A percentile compares a stretch with the other conserved stretches of the same genome.
Conservation (phyloP, 2,888 invertebrate genomes). For the Tetragonula carbonaria region DNA sequence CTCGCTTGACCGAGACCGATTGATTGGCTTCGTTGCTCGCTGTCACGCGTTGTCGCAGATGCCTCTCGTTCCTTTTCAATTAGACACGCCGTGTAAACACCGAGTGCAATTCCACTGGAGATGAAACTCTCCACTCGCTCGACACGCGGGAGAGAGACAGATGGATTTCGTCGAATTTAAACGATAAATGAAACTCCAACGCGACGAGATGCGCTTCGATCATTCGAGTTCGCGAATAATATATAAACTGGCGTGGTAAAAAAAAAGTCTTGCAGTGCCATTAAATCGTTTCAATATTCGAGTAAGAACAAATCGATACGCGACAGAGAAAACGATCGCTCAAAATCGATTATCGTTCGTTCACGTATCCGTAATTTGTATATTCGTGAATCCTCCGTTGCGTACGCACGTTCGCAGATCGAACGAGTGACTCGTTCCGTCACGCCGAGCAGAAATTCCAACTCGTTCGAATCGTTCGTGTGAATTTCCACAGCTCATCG, state of each 20-base stretch:
- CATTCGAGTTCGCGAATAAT: background rate
- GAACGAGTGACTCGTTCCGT: background rate
- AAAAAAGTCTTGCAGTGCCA: background rate
- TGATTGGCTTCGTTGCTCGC: conserved; percentile 68
- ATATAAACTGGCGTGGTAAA: background rate
- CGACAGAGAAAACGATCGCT: background rate
- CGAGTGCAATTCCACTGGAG: background rate
- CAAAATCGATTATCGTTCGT: background rate
- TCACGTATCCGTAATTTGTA: background rate
- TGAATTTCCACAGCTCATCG: background rate
- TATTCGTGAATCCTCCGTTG: background rate
- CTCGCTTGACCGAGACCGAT: conserved; percentile 49
- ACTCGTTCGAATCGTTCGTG: background rate
- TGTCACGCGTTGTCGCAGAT: conserved; percentile 52
- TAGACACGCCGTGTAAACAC: background rate
- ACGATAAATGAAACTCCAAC: no score
- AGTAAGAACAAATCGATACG: background rate
- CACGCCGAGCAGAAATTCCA: background rate
- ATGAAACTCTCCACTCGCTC: no score
- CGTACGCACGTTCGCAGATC: no score
- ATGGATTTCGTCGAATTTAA: no score
- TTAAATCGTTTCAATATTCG: background rate
- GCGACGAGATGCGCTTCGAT: background rate
- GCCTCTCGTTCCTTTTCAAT: conserved; percentile 1
- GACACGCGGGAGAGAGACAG: no score